phyloP scores from a whole-genome alignment of 2,888 invertebrate species.

The Hemithea aestivaria region DNA sequence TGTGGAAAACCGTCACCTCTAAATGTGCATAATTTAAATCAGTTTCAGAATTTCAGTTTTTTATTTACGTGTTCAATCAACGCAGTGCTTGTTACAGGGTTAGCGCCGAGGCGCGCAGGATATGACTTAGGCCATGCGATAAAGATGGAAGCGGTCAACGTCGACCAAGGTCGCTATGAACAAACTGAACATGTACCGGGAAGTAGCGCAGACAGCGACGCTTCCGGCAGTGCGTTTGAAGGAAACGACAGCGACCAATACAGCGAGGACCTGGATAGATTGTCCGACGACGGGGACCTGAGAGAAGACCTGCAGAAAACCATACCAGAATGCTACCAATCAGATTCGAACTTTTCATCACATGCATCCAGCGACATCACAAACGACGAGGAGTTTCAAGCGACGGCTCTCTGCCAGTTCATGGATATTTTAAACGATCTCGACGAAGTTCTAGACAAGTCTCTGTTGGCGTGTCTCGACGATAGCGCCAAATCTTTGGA shows the following conservation, averaged over 20 bases:
- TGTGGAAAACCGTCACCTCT: slow-evolving; percentile 58
- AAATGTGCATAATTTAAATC: slow-evolving; percentile 50
- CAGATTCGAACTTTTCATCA: slow-evolving; percentile 68
- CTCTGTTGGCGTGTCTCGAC: slow-evolving; percentile 66
- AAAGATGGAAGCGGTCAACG: slow-evolving; percentile 69
- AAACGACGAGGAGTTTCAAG: slow-evolving; percentile 72
- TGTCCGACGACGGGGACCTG: slow-evolving; percentile 63
- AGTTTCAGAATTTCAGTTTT: slow-evolving; percentile 19
- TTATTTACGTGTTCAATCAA: slow-evolving; percentile 22
- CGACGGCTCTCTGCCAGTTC: slow-evolving; percentile 69
- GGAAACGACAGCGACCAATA: slow-evolving; percentile 49
- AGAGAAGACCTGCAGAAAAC: slow-evolving; percentile 69
- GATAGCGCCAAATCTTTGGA: slow-evolving; percentile 56
- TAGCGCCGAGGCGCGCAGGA: slow-evolving; percentile 51
- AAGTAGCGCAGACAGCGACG: slow-evolving; percentile 60
- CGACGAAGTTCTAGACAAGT: slow-evolving; percentile 79
- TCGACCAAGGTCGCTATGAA: slow-evolving; percentile 64
- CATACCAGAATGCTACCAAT: slow-evolving; percentile 68
- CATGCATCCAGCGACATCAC: slow-evolving; percentile 59
- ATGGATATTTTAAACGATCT: slow-evolving; percentile 79
- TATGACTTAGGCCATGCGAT: slow-evolving; percentile 72
- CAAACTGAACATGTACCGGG: slow-evolving; percentile 56
- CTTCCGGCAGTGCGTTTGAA: slow-evolving; percentile 54
- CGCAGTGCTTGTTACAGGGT: slow-evolving; percentile 59
- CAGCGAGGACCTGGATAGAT: slow-evolving; percentile 54